phyloP scores from a whole-genome alignment of 37 sponge, comb jelly and placozoan genomes.

The Oscarella lobularis region DNA sequence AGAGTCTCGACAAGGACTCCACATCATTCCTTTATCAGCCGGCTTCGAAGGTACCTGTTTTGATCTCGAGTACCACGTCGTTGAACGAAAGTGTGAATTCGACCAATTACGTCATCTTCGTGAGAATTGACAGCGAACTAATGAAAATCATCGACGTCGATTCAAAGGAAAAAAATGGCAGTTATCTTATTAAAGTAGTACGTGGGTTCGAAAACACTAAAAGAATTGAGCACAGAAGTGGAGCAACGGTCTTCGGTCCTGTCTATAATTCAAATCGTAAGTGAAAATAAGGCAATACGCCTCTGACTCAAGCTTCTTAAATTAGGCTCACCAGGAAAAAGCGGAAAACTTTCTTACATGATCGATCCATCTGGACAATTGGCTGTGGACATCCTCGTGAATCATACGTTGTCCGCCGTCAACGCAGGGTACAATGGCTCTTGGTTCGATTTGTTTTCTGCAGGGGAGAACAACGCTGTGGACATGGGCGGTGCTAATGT shows the following conservation, averaged over 20 bases:
- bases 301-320: no score
- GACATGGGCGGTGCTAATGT: neutral
- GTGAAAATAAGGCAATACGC: no score
- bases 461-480: neutral
- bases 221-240: neutral
- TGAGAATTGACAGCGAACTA: neutral
- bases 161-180: neutral
- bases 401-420: neutral
- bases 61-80: neutral
- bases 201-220: neutral
- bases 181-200: neutral
- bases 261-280: neutral
- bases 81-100: neutral
- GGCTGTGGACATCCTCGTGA: neutral
- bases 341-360: neutral
- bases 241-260: neutral
- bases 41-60: neutral
- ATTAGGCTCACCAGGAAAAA: neutral
- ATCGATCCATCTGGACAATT: neutral
- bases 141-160: neutral
- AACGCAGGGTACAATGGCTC: neutral
- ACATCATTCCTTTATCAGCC: neutral
- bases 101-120: neutral
- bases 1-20: neutral
- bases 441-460: conserved; percentile 3